Percentiles rank a stretch among this genome's conserved stretches.
Conservation (phyloP, 2,797 vertebrate genomes). For the Limnodromus scolopaceus region DNA sequence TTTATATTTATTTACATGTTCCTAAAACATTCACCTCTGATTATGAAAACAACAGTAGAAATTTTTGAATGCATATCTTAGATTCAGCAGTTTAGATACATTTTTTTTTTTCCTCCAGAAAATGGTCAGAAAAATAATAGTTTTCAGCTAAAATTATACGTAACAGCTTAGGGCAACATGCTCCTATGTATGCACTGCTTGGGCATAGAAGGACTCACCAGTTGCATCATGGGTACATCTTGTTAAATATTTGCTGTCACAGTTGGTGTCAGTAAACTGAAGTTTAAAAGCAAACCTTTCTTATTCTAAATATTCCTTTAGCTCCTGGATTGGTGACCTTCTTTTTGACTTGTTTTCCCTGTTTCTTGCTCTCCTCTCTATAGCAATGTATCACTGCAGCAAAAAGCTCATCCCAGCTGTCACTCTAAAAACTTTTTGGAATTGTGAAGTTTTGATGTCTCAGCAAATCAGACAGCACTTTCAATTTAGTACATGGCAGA, state of each 20-base stretch:
- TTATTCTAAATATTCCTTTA: not conserved
- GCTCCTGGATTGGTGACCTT: not conserved
- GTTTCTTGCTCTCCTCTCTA: not conserved
- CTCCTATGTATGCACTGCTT: not conserved
- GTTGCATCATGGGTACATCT: not conserved
- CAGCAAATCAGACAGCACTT: slow-evolving; percentile 61
- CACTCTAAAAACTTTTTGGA: slow-evolving; percentile 31
- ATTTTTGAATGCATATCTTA: not conserved
- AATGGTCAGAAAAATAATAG: not conserved
- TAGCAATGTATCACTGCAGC: not conserved
- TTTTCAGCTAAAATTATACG: not conserved
- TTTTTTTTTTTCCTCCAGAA: not conserved
- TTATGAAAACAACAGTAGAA: not conserved
- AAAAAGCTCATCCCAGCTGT: not conserved
- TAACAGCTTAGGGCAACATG: not conserved
- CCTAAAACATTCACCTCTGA: not conserved
- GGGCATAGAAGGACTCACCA: not conserved
- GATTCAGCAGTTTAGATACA: not conserved
- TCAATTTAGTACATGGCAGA: slow-evolving; percentile 67
- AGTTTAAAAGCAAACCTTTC: not conserved
- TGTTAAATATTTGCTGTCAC: not conserved
- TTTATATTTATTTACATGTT: not conserved
- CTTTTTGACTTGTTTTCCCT: slow-evolving; percentile 10
- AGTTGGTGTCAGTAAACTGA: not conserved
- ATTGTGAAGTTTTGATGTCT: slow-evolving; percentile 47